Evolutionary conservation across 2,113 vertebrate species (phyloP).

Genomic region (Rhabdomys dilectus): DNA sequence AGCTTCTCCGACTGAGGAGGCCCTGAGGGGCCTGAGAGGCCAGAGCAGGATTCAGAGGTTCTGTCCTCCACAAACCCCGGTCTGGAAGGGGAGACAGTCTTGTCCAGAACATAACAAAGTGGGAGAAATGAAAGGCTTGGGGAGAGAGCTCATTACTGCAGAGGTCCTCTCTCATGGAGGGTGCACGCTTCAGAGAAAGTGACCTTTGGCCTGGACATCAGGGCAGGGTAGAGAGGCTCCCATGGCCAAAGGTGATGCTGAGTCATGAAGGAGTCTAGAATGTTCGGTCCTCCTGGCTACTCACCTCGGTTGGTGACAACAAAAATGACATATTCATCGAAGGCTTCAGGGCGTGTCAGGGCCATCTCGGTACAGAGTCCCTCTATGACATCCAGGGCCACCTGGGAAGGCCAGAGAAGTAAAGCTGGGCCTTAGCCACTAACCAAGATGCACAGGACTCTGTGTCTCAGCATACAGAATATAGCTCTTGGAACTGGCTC

Average conservation of each 20-base stretch:
- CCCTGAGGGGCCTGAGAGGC: background rate
- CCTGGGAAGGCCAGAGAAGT: conserved; percentile 83
- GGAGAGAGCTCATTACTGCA: accelerated
- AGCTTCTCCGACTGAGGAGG: background rate
- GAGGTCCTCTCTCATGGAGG: background rate
- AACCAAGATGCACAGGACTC: background rate
- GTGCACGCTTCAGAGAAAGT: background rate
- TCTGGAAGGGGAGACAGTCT: background rate
- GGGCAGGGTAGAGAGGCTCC: background rate
- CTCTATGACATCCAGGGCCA: conserved; percentile 94
- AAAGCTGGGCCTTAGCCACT: background rate
- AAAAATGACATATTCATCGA: conserved; percentile 95
- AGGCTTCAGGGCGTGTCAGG: conserved; percentile 91
- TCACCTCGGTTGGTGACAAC: conserved; percentile 94
- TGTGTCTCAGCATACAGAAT: background rate
- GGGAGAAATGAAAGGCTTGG: background rate
- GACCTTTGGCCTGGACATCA: background rate
- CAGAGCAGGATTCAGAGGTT: background rate
- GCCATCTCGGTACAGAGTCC: conserved; percentile 97
- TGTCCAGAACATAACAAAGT: background rate
- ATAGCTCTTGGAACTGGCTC: background rate
- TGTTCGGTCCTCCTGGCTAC: background rate
- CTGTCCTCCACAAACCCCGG: accelerated
- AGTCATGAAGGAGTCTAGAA: background rate
- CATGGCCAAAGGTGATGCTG: background rate